These are phyloP conservation scores for Patella ulyssiponensis DNA, from an alignment of 2,888 invertebrate genomes.

Conservation along the genomic window DNA sequence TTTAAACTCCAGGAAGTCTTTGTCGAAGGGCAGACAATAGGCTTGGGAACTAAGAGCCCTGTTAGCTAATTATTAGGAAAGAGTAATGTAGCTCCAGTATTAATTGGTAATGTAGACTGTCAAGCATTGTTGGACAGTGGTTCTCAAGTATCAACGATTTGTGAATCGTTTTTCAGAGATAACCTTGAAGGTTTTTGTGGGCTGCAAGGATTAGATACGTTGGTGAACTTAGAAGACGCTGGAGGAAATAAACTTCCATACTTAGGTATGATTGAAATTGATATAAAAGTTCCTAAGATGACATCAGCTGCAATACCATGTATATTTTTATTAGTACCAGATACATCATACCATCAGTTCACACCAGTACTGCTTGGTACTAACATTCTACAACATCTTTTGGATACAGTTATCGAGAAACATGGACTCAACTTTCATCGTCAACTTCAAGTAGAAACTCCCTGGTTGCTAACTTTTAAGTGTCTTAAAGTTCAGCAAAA, in stretches of 20 bases:
- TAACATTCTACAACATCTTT: not conserved
- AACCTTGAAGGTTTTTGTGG: not conserved
- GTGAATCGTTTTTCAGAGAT: too few relatives aligned
- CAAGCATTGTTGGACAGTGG: slow-evolving; percentile 12
- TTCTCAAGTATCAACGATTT: not conserved
- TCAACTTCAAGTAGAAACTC: too few relatives aligned
- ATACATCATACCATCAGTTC: not conserved
- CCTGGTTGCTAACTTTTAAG: too few relatives aligned
- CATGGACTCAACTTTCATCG: too few relatives aligned
- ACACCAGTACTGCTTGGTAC: not conserved
- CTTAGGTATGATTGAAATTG: too few relatives aligned
- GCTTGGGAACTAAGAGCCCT: not conserved
- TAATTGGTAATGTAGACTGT: not conserved
- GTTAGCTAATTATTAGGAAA: not conserved
- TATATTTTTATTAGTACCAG: not conserved
- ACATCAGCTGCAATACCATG: not conserved
- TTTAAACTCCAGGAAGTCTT: not conserved
- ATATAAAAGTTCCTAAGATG: not conserved
- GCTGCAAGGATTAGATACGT: too few relatives aligned
- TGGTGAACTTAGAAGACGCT: too few relatives aligned
- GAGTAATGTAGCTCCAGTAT: not conserved
- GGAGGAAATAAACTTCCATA: too few relatives aligned
- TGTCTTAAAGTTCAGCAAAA: too few relatives aligned
- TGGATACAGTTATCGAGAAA: not conserved
- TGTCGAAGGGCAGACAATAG: not conserved